A percentile compares a stretch with the other conserved stretches of the same genome.
These are phyloP conservation scores for Elachura formosa DNA, from an alignment of 2,113 vertebrate genomes.

Conservation along the genomic window DNA sequence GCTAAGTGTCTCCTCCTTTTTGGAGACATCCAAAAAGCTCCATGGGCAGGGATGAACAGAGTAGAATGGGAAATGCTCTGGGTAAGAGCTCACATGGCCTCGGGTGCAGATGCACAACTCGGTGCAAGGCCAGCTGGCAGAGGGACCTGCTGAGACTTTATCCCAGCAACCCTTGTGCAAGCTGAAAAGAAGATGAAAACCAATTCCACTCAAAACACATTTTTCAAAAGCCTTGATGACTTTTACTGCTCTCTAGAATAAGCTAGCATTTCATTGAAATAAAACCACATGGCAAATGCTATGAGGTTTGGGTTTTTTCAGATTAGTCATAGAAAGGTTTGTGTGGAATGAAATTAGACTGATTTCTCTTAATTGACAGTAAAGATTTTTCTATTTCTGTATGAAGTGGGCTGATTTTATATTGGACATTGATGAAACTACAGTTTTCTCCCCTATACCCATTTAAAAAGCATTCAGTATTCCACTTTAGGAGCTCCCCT, in stretches of 20 bases:
- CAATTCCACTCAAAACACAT: background rate
- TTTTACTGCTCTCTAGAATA: background rate
- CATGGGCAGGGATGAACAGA: background rate
- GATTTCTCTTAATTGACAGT: background rate
- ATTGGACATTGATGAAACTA: background rate
- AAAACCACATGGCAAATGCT: background rate
- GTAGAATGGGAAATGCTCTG: background rate
- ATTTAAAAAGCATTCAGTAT: background rate
- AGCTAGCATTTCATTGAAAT: background rate
- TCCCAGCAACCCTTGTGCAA: background rate
- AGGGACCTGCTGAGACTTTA: background rate
- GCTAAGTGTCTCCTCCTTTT: background rate
- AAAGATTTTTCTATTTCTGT: background rate
- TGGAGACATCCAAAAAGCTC: background rate
- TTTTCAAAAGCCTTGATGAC: conserved; percentile 2
- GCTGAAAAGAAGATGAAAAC: background rate
- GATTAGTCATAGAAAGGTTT: background rate
- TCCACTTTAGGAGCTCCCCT: background rate
- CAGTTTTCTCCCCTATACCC: background rate
- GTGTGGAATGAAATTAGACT: background rate
- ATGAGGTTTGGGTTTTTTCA: background rate
- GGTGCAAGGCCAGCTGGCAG: background rate
- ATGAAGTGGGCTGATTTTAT: background rate
- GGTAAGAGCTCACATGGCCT: background rate
- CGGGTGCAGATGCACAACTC: background rate